Conservation (phyloP, 2,888 invertebrate species). For the Marronus borbonicus region DNA sequence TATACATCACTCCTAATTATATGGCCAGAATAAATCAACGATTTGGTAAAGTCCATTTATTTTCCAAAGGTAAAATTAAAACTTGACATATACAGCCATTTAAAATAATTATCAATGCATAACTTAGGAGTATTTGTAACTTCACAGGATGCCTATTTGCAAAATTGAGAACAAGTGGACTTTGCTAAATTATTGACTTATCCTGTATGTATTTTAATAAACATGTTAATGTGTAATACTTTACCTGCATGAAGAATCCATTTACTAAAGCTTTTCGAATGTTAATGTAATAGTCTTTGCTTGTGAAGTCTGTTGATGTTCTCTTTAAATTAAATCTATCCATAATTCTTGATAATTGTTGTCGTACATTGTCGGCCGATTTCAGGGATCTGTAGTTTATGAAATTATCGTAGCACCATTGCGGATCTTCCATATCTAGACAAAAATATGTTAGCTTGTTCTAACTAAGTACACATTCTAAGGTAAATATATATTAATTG, state of each 20-base stretch:
- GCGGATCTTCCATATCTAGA: constrained; percentile 97
- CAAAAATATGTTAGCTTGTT: constrained; percentile 54
- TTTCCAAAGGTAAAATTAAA: too few relatives aligned
- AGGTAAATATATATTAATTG: neutral
- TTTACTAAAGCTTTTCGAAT: constrained; percentile 98
- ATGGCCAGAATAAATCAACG: too few relatives aligned
- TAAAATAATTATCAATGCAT: too few relatives aligned
- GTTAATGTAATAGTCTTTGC: constrained; percentile 98
- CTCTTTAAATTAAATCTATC: constrained; percentile 95
- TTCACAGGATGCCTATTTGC: too few relatives aligned
- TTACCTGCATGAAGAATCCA: constrained; percentile 99
- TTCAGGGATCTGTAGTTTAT: constrained; percentile 98
- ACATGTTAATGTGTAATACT: too few relatives aligned
- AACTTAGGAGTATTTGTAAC: too few relatives aligned
- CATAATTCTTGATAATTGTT: constrained; percentile 98
- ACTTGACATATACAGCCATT: too few relatives aligned
- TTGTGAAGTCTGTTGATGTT: constrained; percentile 98
- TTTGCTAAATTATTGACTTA: too few relatives aligned
- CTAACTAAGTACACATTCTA: neutral
- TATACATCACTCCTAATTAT: too few relatives aligned
- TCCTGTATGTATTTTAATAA: too few relatives aligned
- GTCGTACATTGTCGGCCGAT: constrained; percentile 98
- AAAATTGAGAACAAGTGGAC: too few relatives aligned
- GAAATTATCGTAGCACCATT: constrained; percentile 99
- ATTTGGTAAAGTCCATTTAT: too few relatives aligned